Evolutionary conservation across 2,888 invertebrate genomes (phyloP).

Genomic region (Cactoblastis cactorum): DNA sequence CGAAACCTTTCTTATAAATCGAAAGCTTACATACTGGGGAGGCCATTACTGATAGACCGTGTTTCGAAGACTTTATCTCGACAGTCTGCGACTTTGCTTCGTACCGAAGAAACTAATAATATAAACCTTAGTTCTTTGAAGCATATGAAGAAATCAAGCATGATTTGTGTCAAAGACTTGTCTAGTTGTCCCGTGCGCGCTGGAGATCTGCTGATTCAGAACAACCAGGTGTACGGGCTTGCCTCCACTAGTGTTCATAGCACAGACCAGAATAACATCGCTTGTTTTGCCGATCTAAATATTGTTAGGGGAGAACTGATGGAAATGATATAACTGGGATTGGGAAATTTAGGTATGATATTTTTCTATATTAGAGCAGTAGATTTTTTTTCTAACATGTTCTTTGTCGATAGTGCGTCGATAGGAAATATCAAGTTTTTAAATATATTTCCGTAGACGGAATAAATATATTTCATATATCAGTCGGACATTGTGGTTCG

Average conservation of each 20-base stretch:
- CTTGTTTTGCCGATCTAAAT: slow-evolving; percentile 52
- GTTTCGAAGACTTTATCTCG: slow-evolving; percentile 39
- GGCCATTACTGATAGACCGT: slow-evolving; percentile 37
- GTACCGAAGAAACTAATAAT: neutral
- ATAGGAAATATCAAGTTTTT: no score
- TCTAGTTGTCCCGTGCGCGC: slow-evolving; percentile 53
- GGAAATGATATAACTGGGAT: slow-evolving; percentile 15
- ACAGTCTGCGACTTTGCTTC: slow-evolving; percentile 41
- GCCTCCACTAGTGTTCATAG: slow-evolving; percentile 46
- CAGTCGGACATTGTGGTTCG: no score
- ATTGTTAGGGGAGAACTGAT: slow-evolving; percentile 35
- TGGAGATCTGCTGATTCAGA: slow-evolving; percentile 59
- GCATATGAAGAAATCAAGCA: slow-evolving; percentile 32
- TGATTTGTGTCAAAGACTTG: slow-evolving; percentile 49
- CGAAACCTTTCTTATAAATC: slow-evolving; percentile 27
- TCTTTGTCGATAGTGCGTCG: no score
- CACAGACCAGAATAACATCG: slow-evolving; percentile 34
- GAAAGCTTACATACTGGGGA: slow-evolving; percentile 47
- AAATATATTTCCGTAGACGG: no score
- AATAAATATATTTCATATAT: no score
- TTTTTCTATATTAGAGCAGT: no score
- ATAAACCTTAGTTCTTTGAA: slow-evolving; percentile 15
- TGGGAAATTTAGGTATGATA: neutral
- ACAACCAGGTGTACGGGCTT: slow-evolving; percentile 45
- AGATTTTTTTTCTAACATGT: no score